Conservation (phyloP, 2,113 vertebrate species). For the Sphaerodactylus townsendi region DNA sequence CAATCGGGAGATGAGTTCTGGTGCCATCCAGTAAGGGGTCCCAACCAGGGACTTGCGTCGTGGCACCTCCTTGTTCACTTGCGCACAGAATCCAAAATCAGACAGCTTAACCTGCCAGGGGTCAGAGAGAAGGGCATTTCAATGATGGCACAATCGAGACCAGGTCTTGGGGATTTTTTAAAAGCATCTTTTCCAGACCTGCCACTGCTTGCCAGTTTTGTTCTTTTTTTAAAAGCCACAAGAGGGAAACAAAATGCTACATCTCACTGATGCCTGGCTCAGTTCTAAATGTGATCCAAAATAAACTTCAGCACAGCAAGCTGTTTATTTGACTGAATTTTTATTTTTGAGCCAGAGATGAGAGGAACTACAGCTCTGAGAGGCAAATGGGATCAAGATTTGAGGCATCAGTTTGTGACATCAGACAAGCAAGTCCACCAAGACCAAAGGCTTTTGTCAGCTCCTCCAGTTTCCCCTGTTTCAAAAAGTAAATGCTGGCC, state of each 20-base stretch:
- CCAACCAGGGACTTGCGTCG: slow-evolving; percentile 89
- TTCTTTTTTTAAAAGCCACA: not conserved
- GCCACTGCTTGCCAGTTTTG: not conserved
- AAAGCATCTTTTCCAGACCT: not conserved
- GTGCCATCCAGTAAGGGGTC: slow-evolving; percentile 94
- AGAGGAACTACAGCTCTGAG: not conserved
- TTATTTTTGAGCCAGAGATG: not conserved
- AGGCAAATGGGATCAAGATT: not conserved
- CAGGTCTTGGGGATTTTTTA: rapidly evolving
- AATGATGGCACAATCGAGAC: rapidly evolving
- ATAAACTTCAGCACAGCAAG: no score
- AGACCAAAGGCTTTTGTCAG: not conserved
- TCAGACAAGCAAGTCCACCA: not conserved
- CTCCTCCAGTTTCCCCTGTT: not conserved
- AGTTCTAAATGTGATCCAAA: no score
- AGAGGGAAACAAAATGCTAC: not conserved
- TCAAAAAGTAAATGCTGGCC: not conserved
- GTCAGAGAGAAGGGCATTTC: not conserved
- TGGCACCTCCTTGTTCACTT: slow-evolving; percentile 90
- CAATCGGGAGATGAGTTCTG: slow-evolving; percentile 89
- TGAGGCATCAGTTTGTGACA: no score
- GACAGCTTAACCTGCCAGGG: slow-evolving; percentile 89
- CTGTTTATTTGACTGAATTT: not conserved
- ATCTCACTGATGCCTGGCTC: not conserved
- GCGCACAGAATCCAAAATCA: slow-evolving; percentile 93